Conservation (phyloP, 2,888 invertebrate genomes). For the Volucella inflata region DNA sequence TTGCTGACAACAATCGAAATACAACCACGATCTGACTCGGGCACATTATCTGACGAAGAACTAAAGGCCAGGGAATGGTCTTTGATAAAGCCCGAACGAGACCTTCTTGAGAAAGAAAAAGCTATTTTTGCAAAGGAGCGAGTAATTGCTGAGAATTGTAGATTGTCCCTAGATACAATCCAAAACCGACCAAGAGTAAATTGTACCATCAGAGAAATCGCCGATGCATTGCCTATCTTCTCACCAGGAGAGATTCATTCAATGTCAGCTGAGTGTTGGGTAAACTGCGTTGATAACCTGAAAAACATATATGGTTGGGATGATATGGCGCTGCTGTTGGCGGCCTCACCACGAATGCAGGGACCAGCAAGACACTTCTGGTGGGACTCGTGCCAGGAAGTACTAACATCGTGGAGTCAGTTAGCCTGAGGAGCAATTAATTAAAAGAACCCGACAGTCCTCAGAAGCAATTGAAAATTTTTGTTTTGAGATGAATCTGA, state of each 20-base stretch:
- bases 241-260: slow-evolving; percentile 19
- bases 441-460: too few relatives aligned
- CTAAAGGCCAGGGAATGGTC: slow-evolving; percentile 25
- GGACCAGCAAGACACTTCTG: slow-evolving; percentile 23
- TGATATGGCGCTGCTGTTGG: slow-evolving; percentile 30
- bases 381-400: slow-evolving; percentile 8
- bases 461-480: too few relatives aligned
- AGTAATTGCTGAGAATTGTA: slow-evolving; percentile 11
- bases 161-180: neutral
- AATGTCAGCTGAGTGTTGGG: slow-evolving; percentile 33
- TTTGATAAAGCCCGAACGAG: slow-evolving; percentile 10
- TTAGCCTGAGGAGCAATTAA: too few relatives aligned
- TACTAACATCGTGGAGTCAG: neutral
- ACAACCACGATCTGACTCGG: neutral
- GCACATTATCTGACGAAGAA: neutral
- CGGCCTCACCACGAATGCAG: slow-evolving; percentile 19
- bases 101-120: slow-evolving; percentile 31
- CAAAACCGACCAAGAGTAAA: neutral
- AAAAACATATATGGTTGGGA: slow-evolving; percentile 36
- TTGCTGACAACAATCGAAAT: neutral
- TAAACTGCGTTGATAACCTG: slow-evolving; percentile 17
- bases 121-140: slow-evolving; percentile 11
- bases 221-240: neutral
- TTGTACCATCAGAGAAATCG: neutral
- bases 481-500: too few relatives aligned